Conservation (phyloP, 2,113 vertebrate species). For the Chaetodon trifascialis region DNA sequence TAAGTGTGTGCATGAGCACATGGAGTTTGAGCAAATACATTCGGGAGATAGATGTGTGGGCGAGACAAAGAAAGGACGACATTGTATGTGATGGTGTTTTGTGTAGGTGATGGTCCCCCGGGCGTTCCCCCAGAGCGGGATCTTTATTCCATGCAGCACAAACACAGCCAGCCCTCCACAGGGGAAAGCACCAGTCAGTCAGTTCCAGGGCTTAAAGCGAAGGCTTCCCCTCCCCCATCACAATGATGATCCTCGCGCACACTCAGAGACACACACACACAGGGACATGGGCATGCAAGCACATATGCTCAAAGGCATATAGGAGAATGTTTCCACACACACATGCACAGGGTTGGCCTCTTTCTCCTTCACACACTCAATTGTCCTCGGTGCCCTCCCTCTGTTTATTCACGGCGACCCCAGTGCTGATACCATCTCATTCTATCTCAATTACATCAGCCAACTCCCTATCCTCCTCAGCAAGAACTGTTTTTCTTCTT, state of each 20-base stretch:
- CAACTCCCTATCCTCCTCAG: slow-evolving; percentile 70
- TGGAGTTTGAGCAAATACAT: slow-evolving; percentile 55
- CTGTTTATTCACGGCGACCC: slow-evolving; percentile 82
- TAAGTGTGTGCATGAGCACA: slow-evolving; percentile 34
- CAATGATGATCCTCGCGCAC: slow-evolving; percentile 54
- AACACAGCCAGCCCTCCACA: slow-evolving; percentile 67
- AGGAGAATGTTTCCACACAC: slow-evolving; percentile 53
- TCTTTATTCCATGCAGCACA: slow-evolving; percentile 72
- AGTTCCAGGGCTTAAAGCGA: slow-evolving; percentile 64
- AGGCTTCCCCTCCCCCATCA: slow-evolving; percentile 68
- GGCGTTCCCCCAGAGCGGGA: slow-evolving; percentile 60
- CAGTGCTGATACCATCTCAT: slow-evolving; percentile 82
- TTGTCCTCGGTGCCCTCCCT: slow-evolving; percentile 76
- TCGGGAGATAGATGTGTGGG: slow-evolving; percentile 52
- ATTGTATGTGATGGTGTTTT: slow-evolving; percentile 63
- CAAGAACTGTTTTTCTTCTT: slow-evolving; percentile 68
- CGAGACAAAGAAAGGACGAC: slow-evolving; percentile 65
- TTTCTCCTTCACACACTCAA: slow-evolving; percentile 70
- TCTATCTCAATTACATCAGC: slow-evolving; percentile 85
- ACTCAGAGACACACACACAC: slow-evolving; percentile 34
- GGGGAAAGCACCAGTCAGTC: slow-evolving; percentile 72
- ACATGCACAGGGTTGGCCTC: slow-evolving; percentile 44
- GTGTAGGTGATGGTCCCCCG: slow-evolving; percentile 71
- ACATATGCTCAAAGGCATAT: slow-evolving; percentile 70
- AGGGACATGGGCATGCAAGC: slow-evolving; percentile 41